Evolutionary conservation across 1,140 invertebrate species (phyloP).

Genomic region (Drosophila bifasciata): DNA sequence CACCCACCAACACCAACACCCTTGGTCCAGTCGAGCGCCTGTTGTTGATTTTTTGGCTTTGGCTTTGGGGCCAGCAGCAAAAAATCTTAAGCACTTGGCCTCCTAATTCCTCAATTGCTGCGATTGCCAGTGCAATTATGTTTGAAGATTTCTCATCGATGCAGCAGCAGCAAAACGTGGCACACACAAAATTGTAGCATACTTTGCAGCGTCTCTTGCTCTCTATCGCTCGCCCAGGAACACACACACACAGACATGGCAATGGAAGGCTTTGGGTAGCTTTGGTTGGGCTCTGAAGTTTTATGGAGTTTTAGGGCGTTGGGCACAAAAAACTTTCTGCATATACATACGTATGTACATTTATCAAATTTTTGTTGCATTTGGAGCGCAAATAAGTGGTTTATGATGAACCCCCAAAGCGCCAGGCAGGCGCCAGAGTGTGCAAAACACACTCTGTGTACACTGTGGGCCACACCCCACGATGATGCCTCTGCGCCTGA

Average conservation of each 20-base stretch:
- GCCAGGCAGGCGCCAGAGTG: background rate
- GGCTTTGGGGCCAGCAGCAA: background rate
- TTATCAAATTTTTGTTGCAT: constrained; percentile 80
- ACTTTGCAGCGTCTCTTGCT: too few relatives aligned
- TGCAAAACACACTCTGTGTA: background rate
- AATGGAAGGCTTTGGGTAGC: too few relatives aligned
- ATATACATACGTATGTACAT: constrained; percentile 46
- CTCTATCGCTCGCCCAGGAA: too few relatives aligned
- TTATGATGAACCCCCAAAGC: constrained; percentile 69
- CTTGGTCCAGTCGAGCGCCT: constrained; percentile 16
- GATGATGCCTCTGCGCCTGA: too few relatives aligned
- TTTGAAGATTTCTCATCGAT: constrained; percentile 39
- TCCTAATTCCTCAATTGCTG: constrained; percentile 33
- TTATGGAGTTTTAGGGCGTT: constrained; percentile 25
- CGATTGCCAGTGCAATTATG: constrained; percentile 39
- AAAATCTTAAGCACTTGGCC: background rate
- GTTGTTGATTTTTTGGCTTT: constrained; percentile 31
- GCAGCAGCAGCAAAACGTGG: background rate
- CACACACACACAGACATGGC: too few relatives aligned
- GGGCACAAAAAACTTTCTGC: constrained; percentile 37
- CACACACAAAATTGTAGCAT: too few relatives aligned
- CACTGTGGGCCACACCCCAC: too few relatives aligned
- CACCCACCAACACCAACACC: too few relatives aligned
- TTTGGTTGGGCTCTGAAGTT: too few relatives aligned
- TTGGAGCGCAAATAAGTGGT: constrained; percentile 81